Percentiles rank a stretch among this genome's conserved stretches.
phyloP scores from a whole-genome alignment of 1,140 invertebrate species.

The Heliconius himera region DNA sequence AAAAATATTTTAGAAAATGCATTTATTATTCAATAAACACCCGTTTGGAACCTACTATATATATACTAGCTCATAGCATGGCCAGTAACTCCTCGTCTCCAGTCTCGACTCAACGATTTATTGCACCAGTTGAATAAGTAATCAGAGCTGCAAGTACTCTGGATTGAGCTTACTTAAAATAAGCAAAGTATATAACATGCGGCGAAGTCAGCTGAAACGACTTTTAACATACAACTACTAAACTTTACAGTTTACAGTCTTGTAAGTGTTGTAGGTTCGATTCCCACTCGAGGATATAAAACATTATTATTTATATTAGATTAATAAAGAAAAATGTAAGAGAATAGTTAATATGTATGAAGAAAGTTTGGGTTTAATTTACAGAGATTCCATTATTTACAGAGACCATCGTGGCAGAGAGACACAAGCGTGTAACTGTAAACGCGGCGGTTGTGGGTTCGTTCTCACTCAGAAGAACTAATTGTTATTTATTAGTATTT shows the following conservation, averaged over 20 bases:
- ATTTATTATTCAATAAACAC: conserved; percentile 11
- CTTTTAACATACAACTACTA: not conserved
- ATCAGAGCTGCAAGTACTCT: conserved; percentile 17
- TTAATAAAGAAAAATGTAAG: no score
- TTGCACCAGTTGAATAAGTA: conserved; percentile 29
- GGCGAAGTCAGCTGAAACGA: not conserved
- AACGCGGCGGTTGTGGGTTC: no score
- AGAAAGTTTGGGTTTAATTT: no score
- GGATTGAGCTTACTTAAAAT: conserved; percentile 5
- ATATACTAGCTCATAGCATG: conserved; percentile 16
- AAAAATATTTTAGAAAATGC: not conserved
- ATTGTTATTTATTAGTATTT: no score
- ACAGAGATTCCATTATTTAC: no score
- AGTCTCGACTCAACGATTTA: conserved; percentile 25
- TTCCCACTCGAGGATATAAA: no score
- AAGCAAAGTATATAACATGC: conserved; percentile 5
- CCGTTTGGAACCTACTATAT: not conserved
- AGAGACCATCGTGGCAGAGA: no score
- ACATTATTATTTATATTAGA: no score
- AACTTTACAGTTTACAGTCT: not conserved
- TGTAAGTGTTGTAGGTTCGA: no score
- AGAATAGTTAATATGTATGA: no score
- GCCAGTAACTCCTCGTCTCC: not conserved
- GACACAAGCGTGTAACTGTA: no score
- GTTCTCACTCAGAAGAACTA: no score